Evolutionary conservation across 2,113 vertebrate species (phyloP).

Genomic region (Ptyas mucosa): DNA sequence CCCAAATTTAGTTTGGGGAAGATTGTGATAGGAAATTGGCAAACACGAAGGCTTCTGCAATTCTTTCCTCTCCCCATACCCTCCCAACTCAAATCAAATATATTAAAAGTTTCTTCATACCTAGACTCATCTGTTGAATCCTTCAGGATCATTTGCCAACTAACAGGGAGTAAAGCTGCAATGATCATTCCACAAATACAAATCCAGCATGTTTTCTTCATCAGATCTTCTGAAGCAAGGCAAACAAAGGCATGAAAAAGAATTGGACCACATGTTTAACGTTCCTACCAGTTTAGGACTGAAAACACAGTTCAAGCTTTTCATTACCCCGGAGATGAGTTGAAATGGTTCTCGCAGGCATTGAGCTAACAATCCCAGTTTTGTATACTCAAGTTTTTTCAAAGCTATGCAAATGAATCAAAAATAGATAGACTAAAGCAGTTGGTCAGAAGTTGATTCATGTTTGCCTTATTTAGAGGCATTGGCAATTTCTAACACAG

Average conservation of each 20-base stretch:
- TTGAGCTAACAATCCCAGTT: not conserved
- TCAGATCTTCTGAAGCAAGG: constrained; percentile 20
- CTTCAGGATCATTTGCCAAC: constrained; percentile 48
- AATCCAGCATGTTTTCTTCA: constrained; percentile 35
- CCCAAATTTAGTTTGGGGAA: not conserved
- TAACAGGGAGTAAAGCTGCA: constrained; percentile 44
- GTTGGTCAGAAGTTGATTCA: not conserved
- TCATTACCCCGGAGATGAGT: not conserved
- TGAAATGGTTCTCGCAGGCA: not conserved
- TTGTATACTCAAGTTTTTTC: not conserved
- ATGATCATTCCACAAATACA: constrained; percentile 56
- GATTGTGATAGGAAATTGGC: not conserved
- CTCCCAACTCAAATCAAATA: not conserved
- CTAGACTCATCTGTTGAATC: constrained; percentile 41
- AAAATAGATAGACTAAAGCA: not conserved
- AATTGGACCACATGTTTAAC: accelerated
- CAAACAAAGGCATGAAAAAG: not conserved
- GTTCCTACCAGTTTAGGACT: not conserved
- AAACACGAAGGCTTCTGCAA: not conserved
- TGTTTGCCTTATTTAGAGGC: not conserved
- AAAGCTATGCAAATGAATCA: not conserved
- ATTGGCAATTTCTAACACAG: not conserved
- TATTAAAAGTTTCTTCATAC: constrained; percentile 42
- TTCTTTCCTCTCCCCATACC: not conserved
- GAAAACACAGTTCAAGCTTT: not conserved